Evolutionary conservation across 2,797 vertebrate species (phyloP).

Genomic region (Sitta carolinensis): DNA sequence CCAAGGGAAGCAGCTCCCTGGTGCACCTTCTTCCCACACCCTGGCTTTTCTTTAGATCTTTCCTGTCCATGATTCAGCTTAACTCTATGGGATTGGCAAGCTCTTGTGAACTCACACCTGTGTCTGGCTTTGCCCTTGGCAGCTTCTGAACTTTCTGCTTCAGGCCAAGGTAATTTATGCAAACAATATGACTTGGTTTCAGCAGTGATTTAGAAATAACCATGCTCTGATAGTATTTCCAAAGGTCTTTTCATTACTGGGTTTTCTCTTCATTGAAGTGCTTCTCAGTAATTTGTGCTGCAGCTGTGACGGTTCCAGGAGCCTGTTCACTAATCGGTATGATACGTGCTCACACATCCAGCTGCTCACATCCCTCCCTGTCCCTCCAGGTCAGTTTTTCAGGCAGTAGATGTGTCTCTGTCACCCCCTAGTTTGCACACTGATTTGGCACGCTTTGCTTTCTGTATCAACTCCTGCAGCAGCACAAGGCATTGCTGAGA

Average conservation of each 20-base stretch:
- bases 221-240: not conserved
- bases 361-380: not conserved
- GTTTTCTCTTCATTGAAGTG: not conserved
- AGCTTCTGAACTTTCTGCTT: not conserved
- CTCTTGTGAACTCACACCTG: not conserved
- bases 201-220: not conserved
- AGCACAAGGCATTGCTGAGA: not conserved
- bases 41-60: not conserved
- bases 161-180: not conserved
- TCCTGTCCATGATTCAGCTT: not conserved
- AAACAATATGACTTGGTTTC: not conserved
- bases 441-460: rapidly evolving
- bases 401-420: conserved; percentile 29
- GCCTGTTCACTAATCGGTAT: rapidly evolving
- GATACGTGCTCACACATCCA: not conserved
- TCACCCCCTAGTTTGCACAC: not conserved
- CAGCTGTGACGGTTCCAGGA: not conserved
- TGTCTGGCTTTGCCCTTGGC: not conserved
- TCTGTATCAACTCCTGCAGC: not conserved
- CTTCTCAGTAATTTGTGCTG: not conserved
- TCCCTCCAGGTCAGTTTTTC: conserved; percentile 4
- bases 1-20: not conserved
- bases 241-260: not conserved
- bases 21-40: not conserved
- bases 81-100: rapidly evolving